A percentile compares a stretch with the other conserved stretches of the same genome.
Evolutionary conservation across 2,888 invertebrate genomes (phyloP).

Genomic region (Trissolcus brochymenae): DNA sequence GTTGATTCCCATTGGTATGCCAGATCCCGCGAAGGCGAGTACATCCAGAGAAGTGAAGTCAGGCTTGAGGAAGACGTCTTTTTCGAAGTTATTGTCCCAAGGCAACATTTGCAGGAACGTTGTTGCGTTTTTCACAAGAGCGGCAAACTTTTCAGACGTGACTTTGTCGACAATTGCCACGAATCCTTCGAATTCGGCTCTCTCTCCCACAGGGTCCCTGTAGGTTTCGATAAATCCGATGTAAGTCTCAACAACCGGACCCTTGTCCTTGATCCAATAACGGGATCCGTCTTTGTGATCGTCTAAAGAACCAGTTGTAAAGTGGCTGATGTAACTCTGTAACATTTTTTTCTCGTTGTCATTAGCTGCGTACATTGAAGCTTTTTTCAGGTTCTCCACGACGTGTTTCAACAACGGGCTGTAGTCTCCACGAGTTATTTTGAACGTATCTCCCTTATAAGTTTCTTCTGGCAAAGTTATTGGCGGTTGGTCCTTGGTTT

Average conservation of each 20-base stretch:
- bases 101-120: slow-evolving; percentile 87
- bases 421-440: slow-evolving; percentile 88
- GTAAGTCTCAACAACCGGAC: slow-evolving; percentile 95
- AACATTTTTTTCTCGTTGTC: slow-evolving; percentile 89
- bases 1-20: slow-evolving; percentile 96
- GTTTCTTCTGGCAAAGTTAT: slow-evolving; percentile 81
- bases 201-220: slow-evolving; percentile 93
- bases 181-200: slow-evolving; percentile 97
- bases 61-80: slow-evolving; percentile 91
- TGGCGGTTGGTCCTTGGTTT: slow-evolving; percentile 78
- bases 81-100: slow-evolving; percentile 91
- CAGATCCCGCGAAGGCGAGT: slow-evolving; percentile 92
- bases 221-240: slow-evolving; percentile 96
- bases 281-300: slow-evolving; percentile 96
- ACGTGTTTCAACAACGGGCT: slow-evolving; percentile 83
- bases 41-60: slow-evolving; percentile 98
- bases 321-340: slow-evolving; percentile 88
- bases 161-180: slow-evolving; percentile 97
- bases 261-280: slow-evolving; percentile 95
- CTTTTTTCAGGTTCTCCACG: slow-evolving; percentile 83
- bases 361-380: slow-evolving; percentile 85
- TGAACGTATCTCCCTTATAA: slow-evolving; percentile 80
- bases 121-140: slow-evolving; percentile 89
- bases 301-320: slow-evolving; percentile 87
- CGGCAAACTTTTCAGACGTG: slow-evolving; percentile 91